Evolutionary conservation across 2,888 invertebrate genomes (phyloP), one percentile per base, ranked within the genome.

Genomic region (Xanthia togata): DNA sequence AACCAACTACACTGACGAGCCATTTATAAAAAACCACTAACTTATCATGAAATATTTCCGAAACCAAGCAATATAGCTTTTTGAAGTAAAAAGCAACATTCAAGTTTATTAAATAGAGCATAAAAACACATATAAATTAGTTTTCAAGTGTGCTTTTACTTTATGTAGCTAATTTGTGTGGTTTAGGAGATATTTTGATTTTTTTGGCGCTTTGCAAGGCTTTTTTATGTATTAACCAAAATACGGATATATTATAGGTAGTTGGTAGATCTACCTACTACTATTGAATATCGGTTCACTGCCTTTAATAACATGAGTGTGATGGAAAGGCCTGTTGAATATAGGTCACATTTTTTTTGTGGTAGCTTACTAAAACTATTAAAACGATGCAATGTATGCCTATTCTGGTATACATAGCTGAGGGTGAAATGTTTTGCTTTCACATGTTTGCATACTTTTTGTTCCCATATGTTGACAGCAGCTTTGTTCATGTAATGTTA

Each of bases 251-350:
- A n/a, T n/a, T n/a, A n/a, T 31, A n/a, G 14, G 23, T 57, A 26
- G 17, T 6, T 23, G 35, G 11, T 57, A 41, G 0, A 20, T 20
- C 20, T 1, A 59, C 23, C 17, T 41, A 50, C 41, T 68, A 26
- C 44, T 62, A 50, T 74, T 57, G 57, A 35, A 80, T 70, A 74
- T 70, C 59, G 80, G 70, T 79, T 63, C 74, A 2, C 53, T 84
- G 70, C 67, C 9, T 80, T 75, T 80, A 84, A 82, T 84, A 82
- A 71, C 70, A 64, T 59, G 55, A 57, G 68, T 80, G 55, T 80
- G 68, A 80, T 80, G 35, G 63, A 70, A 68, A 55, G 17, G 55
- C 31, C 59, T 60, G 67, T 63, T 79, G 47, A 50, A 83, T 75
- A 55, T 70, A 80, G 80, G 84, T 75, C 75, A 75, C 23, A n/a